These are phyloP conservation scores for Heteropelma amictum DNA, from an alignment of 2,888 invertebrate genomes.

Conservation along the genomic window DNA sequence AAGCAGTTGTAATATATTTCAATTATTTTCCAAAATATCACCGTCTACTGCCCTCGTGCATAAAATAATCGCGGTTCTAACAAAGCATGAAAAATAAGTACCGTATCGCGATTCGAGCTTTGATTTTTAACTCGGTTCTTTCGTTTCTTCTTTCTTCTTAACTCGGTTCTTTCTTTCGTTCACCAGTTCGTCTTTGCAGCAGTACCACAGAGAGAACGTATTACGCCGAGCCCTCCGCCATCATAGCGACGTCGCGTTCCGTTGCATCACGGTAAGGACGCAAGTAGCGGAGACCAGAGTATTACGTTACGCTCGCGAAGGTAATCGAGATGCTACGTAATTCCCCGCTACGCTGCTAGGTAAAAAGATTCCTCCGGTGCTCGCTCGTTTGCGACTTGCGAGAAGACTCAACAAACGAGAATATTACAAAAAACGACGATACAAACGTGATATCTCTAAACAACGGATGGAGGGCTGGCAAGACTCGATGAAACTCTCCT, in stretches of 20 bases:
- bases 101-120: too few species aligned
- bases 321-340: constrained; percentile 55
- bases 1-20: too few species aligned
- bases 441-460: too few species aligned
- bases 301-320: constrained; percentile 50
- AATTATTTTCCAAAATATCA: too few species aligned
- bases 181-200: constrained; percentile 20
- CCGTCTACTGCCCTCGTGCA: too few species aligned
- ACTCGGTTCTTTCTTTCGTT: too few species aligned
- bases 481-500: too few species aligned
- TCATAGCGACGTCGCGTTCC: constrained; percentile 25
- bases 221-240: constrained; percentile 24
- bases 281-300: constrained; percentile 49
- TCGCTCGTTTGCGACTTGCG: constrained; percentile 13
- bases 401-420: constrained; percentile 2
- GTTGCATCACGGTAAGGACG: constrained; percentile 49
- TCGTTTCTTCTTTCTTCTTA: too few species aligned
- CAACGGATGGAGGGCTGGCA: too few species aligned
- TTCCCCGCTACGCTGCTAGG: constrained; percentile 27
- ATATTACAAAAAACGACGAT: background rate
- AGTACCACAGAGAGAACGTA: constrained; percentile 20
- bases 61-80: too few species aligned
- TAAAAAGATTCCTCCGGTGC: constrained; percentile 12
- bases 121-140: too few species aligned
- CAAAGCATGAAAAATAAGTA: too few species aligned